Percentiles rank a stretch among this genome's conserved stretches.
These are phyloP conservation scores for Galago senegalensis DNA, from an alignment of 2,797 vertebrate genomes.

Conservation along the genomic window DNA sequence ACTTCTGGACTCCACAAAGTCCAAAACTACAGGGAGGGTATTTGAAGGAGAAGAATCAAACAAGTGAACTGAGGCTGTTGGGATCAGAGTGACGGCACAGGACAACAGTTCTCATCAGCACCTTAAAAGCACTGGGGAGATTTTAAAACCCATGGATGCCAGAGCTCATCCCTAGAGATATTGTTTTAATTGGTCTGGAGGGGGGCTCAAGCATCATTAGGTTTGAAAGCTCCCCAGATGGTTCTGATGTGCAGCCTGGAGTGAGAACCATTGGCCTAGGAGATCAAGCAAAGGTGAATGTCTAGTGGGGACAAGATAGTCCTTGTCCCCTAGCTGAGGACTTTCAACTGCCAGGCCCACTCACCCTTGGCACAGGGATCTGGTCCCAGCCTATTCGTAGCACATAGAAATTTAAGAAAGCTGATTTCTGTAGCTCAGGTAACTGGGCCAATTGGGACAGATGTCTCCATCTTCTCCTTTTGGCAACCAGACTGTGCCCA, in stretches of 20 bases:
- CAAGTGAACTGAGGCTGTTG: neutral
- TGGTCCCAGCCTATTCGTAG: neutral
- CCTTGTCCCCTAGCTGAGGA: neutral
- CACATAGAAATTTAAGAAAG: neutral
- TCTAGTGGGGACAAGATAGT: neutral
- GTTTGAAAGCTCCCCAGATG: neutral
- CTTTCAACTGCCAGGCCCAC: neutral
- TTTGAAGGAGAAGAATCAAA: slow-evolving; percentile 5
- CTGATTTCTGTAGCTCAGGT: slow-evolving; percentile 20
- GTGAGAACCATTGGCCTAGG: neutral
- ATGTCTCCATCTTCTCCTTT: neutral
- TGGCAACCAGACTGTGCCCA: neutral
- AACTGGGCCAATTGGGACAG: neutral
- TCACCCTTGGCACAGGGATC: neutral
- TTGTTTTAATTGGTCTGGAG: slow-evolving; percentile 46
- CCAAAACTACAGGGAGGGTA: neutral
- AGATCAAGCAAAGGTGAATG: neutral
- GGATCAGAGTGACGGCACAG: neutral
- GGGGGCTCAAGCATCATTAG: neutral
- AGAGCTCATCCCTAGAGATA: neutral
- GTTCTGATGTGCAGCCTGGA: neutral
- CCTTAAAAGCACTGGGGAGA: neutral
- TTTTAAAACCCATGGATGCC: neutral
- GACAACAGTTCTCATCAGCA: neutral
- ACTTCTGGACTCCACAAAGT: neutral